Evolutionary conservation across 2,113 vertebrate species (phyloP).

Genomic region (Odontophorus gujanensis): DNA sequence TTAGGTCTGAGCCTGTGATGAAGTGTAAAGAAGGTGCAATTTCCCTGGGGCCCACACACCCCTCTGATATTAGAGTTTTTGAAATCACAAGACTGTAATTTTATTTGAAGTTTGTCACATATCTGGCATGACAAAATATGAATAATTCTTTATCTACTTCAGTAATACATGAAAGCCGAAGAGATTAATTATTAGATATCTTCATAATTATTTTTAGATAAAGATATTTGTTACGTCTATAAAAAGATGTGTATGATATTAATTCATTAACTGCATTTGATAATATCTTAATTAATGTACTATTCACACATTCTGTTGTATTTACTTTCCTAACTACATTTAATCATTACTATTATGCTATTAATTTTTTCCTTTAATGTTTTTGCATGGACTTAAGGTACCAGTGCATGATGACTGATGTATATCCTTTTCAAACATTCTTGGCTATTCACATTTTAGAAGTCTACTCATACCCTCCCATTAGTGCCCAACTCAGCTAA

Average conservation of each 20-base stretch:
- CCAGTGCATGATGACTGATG: background rate
- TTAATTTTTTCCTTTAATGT: background rate
- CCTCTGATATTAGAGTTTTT: background rate
- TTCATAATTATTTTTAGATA: conserved; percentile 1
- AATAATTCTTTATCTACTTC: background rate
- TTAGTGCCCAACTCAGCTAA: background rate
- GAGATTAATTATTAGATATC: background rate
- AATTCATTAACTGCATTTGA: background rate
- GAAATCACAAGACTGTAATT: background rate
- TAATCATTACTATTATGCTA: background rate
- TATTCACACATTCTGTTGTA: background rate
- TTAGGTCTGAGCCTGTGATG: background rate
- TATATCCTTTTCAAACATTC: background rate
- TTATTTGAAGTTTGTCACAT: background rate
- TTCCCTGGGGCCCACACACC: background rate
- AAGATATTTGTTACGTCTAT: background rate
- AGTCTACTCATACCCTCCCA: background rate
- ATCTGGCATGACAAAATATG: background rate
- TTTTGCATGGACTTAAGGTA: background rate
- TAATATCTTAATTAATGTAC: background rate
- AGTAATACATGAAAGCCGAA: background rate
- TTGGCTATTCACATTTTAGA: background rate
- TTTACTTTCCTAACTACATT: background rate
- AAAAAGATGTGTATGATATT: background rate
- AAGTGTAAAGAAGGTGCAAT: background rate